Percentiles rank a stretch among this genome's conserved stretches.
phyloP scores from a whole-genome alignment of 2,888 invertebrate genomes.

The Andrena fulva region DNA sequence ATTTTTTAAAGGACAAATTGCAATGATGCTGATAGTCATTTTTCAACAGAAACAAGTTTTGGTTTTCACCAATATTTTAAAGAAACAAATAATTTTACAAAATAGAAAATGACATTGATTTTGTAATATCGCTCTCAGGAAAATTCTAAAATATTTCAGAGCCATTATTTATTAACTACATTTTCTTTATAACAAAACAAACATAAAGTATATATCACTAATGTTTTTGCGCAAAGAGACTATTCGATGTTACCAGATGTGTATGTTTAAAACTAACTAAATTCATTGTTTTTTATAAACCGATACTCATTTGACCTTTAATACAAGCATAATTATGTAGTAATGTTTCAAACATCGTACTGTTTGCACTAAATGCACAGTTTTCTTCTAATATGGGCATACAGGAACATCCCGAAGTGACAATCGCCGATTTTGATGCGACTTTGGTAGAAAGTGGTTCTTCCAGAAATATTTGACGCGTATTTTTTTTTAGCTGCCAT shows the following conservation, averaged over 20 bases:
- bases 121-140: neutral
- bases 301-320: neutral
- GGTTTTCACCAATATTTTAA: too few relatives aligned
- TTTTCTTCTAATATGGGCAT: slow-evolving; percentile 8
- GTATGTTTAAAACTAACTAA: neutral
- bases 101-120: neutral
- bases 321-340: slow-evolving; percentile 5
- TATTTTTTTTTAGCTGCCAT: too few relatives aligned
- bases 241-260: neutral
- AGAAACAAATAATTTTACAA: neutral
- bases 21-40: neutral
- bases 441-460: too few relatives aligned
- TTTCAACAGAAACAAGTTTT: too few relatives aligned
- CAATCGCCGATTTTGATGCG: too few relatives aligned
- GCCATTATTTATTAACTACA: neutral
- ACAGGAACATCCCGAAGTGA: too few relatives aligned
- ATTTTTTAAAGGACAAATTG: neutral
- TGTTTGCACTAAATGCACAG: slow-evolving; percentile 25
- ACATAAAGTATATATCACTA: neutral
- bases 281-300: neutral
- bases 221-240: neutral
- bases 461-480: too few relatives aligned
- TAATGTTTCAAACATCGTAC: slow-evolving; percentile 13
- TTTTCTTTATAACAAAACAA: neutral
- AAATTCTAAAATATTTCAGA: neutral